Evolutionary conservation across 2,113 vertebrate genomes (phyloP), one percentile per base, ranked within the genome.

Genomic region (Pterocles orientalis): DNA sequence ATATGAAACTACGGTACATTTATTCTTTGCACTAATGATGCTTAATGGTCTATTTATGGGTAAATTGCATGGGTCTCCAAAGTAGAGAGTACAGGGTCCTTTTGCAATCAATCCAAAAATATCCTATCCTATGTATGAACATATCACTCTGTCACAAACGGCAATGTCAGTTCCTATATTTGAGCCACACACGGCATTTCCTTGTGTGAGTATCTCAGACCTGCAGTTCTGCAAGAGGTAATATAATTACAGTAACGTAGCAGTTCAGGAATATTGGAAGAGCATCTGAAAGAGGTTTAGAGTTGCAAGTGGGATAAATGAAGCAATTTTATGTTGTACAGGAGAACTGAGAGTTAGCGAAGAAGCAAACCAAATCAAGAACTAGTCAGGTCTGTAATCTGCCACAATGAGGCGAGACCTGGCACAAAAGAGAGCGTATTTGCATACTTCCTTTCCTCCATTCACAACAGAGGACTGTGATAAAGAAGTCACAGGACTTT

Each of bases 11-110:
- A 92, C 95, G 82, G 95, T 96, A 97, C 97, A 97, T 97, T 97
- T 97, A 96, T 17, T 89, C 95, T 97, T 97, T 95, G 92, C 88
- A 80, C 95, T 97, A 98, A 98, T 97, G 96, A 97, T 88, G 94
- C 90, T 95, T 96, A 96, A 94, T 96, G 92, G 88, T 96, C 94
- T 97, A 95, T 97, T 97, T 96, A 97, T 96, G 95, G 96, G 91
- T 86, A 98, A 98, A 98, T 97, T 97, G 94, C 97, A 97, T 65
- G 91, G 97, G 97, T 96, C 96, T 97, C 94, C 85, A 97, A 98
- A 98, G 96, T 94, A 97, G 92, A 97, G 62, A 86, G 88, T 89
- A 94, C 90, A 95, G 96, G 95, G 95, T 96, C 94, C 97, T 97
- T 97, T 92, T 97, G 95, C 97, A 97, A 95, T 96, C 97, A 92